Evolutionary conservation across 2,888 invertebrate species (phyloP).

Genomic region (Latrodectus hesperus): DNA sequence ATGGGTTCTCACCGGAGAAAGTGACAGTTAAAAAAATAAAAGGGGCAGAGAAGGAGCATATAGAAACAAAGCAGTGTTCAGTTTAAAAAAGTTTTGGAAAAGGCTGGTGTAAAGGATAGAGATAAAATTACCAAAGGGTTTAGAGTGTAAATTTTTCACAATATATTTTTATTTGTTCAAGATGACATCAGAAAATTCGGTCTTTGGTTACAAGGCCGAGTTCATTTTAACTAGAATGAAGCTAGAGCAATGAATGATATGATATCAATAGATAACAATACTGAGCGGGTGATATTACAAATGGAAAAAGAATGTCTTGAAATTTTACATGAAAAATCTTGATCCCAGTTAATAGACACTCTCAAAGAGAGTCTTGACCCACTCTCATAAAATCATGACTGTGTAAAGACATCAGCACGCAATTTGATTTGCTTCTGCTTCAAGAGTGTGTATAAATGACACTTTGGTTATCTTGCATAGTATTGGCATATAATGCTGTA

Average conservation of each 20-base stretch:
- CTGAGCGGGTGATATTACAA: slow-evolving; percentile 57
- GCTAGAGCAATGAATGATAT: slow-evolving; percentile 63
- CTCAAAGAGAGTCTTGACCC: slow-evolving; percentile 39
- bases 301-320: slow-evolving; percentile 47
- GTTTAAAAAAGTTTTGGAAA: slow-evolving; percentile 5
- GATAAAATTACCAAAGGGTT: slow-evolving; percentile 22
- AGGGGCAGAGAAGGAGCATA: neutral
- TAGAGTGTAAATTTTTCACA: slow-evolving; percentile 38
- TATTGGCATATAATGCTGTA: slow-evolving; percentile 18
- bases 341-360: slow-evolving; percentile 56
- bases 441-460: slow-evolving; percentile 6
- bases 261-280: slow-evolving; percentile 64
- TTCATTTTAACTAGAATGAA: slow-evolving; percentile 49
- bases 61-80: neutral
- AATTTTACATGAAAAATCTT: slow-evolving; percentile 62
- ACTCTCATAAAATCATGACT: slow-evolving; percentile 11
- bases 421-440: slow-evolving; percentile 18
- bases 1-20: too few species aligned
- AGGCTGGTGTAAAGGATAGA: slow-evolving; percentile 26
- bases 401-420: slow-evolving; percentile 16
- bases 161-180: slow-evolving; percentile 60
- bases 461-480: slow-evolving; percentile 38
- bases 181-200: slow-evolving; percentile 32
- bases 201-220: slow-evolving; percentile 28
- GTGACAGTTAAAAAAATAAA: neutral